Evolutionary conservation across 2,113 vertebrate genomes (phyloP), one percentile per base, ranked within the genome.

Genomic region (Hemiprocne comata): DNA sequence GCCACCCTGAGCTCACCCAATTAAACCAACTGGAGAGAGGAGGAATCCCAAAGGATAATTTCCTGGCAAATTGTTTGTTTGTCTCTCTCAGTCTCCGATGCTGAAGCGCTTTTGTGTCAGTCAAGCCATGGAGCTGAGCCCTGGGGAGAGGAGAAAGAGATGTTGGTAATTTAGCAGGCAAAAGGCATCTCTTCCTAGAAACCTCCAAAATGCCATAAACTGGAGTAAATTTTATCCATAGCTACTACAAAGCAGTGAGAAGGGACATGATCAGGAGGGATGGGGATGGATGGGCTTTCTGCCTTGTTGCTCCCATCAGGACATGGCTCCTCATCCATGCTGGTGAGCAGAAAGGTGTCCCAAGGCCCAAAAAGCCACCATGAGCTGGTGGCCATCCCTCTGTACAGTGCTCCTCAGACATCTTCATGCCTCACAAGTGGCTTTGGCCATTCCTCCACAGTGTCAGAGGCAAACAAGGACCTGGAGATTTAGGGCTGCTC

Each of bases 31-130:
- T 29, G 34, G 53, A n/a, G 76, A 83, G 77, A 85, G 40, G 70
- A 93, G 73, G 79, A 54, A 87, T 94, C 67, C 94, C 78, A 51
- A n/a, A 69, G 91, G 94, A 85, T 78, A n/a, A 90, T 90, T 95
- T 76, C 67, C 42, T 28, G 34, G 75, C 28, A 83, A 94, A 94
- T 87, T 65, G 87, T 84, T 96, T 24, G 0, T 92, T 93, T 83
- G 40, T 51, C 51, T 87, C 78, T n/a, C 87, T 87, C 40, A 21
- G 70, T 26, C 94, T 90, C 34, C 4, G 20, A 33, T 0, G 15
- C 75, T 54, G 69, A 25, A 24, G 77, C 4, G 13, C 34, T 82
- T 48, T 12, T 6, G 44, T 85, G 61, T 57, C 75, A 84, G 69
- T 34, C 86, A 88, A 75, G 54, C 65, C 67, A 24, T 1, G 34